Conservation (phyloP, 1,140 invertebrate genomes). For the Eueides isabella region DNA sequence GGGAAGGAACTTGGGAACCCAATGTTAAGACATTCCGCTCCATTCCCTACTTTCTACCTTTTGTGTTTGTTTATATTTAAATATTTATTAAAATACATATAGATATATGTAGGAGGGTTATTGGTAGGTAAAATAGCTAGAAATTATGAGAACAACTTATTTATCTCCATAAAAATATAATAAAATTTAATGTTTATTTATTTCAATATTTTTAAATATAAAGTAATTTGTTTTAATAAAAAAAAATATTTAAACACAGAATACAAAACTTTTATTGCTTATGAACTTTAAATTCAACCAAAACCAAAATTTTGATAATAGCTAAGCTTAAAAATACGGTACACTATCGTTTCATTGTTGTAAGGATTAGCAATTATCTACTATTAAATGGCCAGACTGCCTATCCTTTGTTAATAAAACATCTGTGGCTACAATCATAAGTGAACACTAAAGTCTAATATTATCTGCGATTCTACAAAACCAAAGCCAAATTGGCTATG, state of each 20-base stretch:
- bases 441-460: constrained; percentile 33
- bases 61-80: too few relatives aligned
- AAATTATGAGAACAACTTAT: too few relatives aligned
- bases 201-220: neutral
- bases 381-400: constrained; percentile 10
- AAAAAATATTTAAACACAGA: neutral
- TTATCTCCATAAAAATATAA: too few relatives aligned
- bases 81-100: too few relatives aligned
- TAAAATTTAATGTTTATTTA: too few relatives aligned
- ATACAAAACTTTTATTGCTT: neutral
- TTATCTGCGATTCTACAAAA: constrained; percentile 37
- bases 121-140: too few relatives aligned
- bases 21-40: too few relatives aligned
- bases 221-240: neutral
- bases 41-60: too few relatives aligned
- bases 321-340: neutral
- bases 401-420: constrained; percentile 21
- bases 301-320: constrained; percentile 1
- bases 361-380: constrained; percentile 13
- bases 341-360: constrained; percentile 13
- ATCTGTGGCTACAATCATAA: constrained; percentile 30
- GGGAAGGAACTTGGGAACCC: too few relatives aligned
- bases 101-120: too few relatives aligned
- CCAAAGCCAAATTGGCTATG: constrained; percentile 44
- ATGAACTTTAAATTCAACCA: neutral